Conservation (phyloP, 2,888 invertebrate species). For the Acholoe squamosa region DNA sequence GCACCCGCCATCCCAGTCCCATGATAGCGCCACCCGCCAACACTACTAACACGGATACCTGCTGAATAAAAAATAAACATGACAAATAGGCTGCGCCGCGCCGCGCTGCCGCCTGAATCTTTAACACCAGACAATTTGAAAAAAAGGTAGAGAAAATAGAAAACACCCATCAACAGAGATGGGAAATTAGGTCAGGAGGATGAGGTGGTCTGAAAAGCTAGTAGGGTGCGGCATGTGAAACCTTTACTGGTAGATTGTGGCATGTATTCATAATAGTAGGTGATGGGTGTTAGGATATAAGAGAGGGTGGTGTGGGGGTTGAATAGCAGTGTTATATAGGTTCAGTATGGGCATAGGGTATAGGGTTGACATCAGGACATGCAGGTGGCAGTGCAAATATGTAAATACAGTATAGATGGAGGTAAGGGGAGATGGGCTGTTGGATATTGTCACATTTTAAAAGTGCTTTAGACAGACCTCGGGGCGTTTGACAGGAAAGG, state of each 20-base stretch:
- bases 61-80: constrained; percentile 33
- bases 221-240: not conserved
- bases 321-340: not conserved
- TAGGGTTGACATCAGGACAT: not conserved
- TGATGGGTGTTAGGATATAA: too few species aligned
- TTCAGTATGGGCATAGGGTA: not conserved
- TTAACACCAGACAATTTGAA: not conserved
- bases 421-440: too few species aligned
- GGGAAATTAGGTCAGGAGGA: constrained; percentile 32
- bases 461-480: too few species aligned
- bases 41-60: constrained; percentile 16
- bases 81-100: constrained; percentile 18
- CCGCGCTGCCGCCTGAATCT: not conserved
- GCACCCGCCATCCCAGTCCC: not conserved
- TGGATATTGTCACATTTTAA: too few species aligned
- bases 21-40: not conserved
- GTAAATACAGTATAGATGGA: too few species aligned
- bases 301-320: not conserved
- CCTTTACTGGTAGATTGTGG: not conserved
- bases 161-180: not conserved
- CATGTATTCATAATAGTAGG: too few species aligned
- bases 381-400: not conserved
- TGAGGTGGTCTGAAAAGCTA: not conserved
- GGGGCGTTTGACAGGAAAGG: too few species aligned
- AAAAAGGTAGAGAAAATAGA: too few species aligned